These are phyloP conservation scores for Metaphire vulgaris DNA, from an alignment of 1,140 invertebrate species.

Conservation along the genomic window DNA sequence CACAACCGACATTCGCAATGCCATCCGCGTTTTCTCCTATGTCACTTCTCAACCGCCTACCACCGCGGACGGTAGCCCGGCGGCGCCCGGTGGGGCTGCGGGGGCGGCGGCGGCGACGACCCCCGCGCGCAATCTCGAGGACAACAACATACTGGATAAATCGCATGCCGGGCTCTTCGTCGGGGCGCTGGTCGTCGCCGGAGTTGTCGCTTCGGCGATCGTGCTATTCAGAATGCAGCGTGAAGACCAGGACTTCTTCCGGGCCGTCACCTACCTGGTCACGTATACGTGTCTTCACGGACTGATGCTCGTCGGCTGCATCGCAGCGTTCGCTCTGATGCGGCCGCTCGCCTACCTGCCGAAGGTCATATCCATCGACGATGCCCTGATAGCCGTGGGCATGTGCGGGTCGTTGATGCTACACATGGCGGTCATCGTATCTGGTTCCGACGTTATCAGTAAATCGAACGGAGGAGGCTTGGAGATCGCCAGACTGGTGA, in stretches of 20 bases:
- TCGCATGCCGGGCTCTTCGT: constrained; percentile 23
- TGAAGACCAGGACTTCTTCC: background rate
- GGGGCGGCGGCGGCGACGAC: background rate
- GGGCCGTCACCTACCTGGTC: background rate
- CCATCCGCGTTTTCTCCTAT: constrained; percentile 7
- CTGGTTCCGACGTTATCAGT: background rate
- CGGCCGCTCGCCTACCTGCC: background rate
- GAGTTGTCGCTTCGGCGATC: constrained; percentile 21
- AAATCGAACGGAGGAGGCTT: background rate
- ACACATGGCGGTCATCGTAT: constrained; percentile 12
- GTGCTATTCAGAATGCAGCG: constrained; percentile 14
- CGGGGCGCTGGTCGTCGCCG: constrained; percentile 22
- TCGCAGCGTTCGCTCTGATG: constrained; percentile 11
- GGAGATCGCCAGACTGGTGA: background rate
- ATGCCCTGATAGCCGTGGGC: constrained; percentile 18
- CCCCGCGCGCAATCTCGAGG: background rate
- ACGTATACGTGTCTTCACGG: constrained; percentile 5
- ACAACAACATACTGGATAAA: constrained; percentile 14
- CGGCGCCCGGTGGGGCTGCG: background rate
- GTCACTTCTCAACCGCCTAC: background rate
- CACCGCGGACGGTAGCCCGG: background rate
- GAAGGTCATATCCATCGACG: constrained; percentile 19
- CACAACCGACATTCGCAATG: constrained; percentile 2
- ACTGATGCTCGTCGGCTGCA: constrained; percentile 4
- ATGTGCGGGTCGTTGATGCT: constrained; percentile 19